Conservation (phyloP, 2,113 vertebrate genomes). For the Plecturocebus donacophilus region DNA sequence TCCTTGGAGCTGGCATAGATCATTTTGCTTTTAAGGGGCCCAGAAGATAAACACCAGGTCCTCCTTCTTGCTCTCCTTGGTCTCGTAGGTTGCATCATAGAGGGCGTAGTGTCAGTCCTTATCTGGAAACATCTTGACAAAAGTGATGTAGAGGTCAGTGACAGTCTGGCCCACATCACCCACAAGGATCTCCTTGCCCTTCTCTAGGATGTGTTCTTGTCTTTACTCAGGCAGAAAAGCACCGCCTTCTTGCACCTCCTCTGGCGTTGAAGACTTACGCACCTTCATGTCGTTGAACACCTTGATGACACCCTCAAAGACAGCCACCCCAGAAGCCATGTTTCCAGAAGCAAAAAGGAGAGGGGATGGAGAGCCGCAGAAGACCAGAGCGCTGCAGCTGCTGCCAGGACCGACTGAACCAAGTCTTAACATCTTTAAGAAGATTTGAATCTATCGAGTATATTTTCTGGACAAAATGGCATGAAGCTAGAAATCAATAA, state of each 20-base stretch:
- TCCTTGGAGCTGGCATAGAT: not conserved
- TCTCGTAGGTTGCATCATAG: not conserved
- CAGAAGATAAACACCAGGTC: not conserved
- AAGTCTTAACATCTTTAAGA: not conserved
- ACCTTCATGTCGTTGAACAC: not conserved
- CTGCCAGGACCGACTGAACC: slow-evolving; percentile 75
- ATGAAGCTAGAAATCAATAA: not conserved
- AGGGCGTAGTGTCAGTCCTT: not conserved
- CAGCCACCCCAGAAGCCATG: slow-evolving; percentile 51
- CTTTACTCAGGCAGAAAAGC: not conserved
- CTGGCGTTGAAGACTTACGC: not conserved
- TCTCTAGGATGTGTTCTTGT: not conserved
- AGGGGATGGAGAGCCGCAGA: not conserved
- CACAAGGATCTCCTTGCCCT: not conserved
- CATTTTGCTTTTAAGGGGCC: not conserved
- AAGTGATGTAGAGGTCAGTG: not conserved
- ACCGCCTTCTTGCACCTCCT: not conserved
- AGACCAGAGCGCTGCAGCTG: slow-evolving; percentile 21
- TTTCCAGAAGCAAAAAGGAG: slow-evolving; percentile 63
- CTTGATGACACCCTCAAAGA: not conserved
- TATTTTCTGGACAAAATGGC: not conserved
- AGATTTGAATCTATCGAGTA: not conserved
- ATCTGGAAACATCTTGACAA: not conserved
- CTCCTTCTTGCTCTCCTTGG: not conserved
- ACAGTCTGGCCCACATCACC: not conserved